phyloP scores from a whole-genome alignment of 2,113 vertebrate genomes.

The Sebastes schlegelii region DNA sequence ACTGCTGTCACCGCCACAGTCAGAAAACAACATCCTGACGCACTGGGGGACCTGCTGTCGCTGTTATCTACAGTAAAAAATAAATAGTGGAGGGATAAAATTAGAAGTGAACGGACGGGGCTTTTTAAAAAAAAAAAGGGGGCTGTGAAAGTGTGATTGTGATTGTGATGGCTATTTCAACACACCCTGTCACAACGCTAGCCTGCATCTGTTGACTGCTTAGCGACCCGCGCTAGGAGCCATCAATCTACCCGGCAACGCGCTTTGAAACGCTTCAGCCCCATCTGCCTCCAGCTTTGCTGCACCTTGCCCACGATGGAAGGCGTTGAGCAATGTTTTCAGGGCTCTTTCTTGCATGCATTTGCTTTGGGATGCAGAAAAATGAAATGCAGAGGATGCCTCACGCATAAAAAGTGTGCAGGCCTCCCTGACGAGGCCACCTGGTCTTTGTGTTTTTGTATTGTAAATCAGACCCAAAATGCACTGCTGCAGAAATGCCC shows the following conservation, averaged over 20 bases:
- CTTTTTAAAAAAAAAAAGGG: neutral
- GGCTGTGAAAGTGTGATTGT: constrained; percentile 7
- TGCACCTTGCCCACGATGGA: constrained; percentile 27
- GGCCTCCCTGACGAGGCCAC: constrained; percentile 4
- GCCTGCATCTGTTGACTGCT: constrained; percentile 65
- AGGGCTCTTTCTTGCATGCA: constrained; percentile 14
- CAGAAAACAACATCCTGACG: constrained; percentile 28
- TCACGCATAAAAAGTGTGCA: neutral
- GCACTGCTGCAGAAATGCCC: constrained; percentile 19
- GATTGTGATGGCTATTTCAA: constrained; percentile 38
- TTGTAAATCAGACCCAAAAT: constrained; percentile 33
- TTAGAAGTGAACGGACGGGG: constrained; percentile 25
- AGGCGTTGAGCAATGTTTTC: constrained; percentile 21
- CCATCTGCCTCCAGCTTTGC: constrained; percentile 58
- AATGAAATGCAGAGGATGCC: neutral
- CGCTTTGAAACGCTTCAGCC: constrained; percentile 39
- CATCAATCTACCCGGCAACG: constrained; percentile 59
- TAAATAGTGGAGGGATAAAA: constrained; percentile 41
- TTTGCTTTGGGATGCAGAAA: constrained; percentile 11
- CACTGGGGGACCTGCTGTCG: constrained; percentile 42
- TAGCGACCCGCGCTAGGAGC: constrained; percentile 42
- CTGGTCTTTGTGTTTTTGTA: constrained; percentile 36
- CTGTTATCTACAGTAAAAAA: constrained; percentile 31
- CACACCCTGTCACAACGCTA: constrained; percentile 43
- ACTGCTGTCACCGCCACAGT: constrained; percentile 18